These are phyloP conservation scores for Xenotilapia flavipinnis DNA, from an alignment of 2,113 vertebrate genomes.

Conservation along the genomic window DNA sequence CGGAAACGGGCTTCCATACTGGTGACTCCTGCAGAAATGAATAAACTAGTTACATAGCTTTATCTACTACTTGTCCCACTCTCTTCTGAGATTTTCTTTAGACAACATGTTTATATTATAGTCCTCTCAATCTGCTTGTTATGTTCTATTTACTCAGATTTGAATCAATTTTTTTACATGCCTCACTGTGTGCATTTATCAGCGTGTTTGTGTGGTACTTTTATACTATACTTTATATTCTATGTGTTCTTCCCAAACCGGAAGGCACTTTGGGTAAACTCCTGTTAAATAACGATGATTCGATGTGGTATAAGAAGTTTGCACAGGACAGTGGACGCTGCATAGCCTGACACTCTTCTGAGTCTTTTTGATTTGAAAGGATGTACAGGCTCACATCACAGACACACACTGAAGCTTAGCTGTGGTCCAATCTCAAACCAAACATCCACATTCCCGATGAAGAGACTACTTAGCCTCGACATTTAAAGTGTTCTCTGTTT, in stretches of 20 bases:
- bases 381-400: neutral
- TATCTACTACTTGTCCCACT: no score
- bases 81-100: neutral
- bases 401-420: neutral
- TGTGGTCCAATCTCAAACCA: constrained; percentile 4
- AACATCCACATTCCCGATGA: neutral
- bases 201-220: neutral
- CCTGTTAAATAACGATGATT: neutral
- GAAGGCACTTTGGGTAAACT: neutral
- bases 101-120: neutral
- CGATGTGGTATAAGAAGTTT: neutral
- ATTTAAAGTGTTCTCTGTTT: neutral
- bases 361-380: constrained; percentile 1
- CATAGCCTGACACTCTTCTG: neutral
- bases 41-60: no score
- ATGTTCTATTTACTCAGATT: neutral
- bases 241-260: neutral
- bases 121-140: neutral
- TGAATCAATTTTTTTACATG: neutral
- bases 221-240: neutral
- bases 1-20: no score
- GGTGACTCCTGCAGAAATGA: no score
- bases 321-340: neutral
- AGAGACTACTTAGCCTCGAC: neutral
- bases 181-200: neutral